Conservation (phyloP, 2,888 invertebrate genomes). For the Calliopum simillimum region DNA sequence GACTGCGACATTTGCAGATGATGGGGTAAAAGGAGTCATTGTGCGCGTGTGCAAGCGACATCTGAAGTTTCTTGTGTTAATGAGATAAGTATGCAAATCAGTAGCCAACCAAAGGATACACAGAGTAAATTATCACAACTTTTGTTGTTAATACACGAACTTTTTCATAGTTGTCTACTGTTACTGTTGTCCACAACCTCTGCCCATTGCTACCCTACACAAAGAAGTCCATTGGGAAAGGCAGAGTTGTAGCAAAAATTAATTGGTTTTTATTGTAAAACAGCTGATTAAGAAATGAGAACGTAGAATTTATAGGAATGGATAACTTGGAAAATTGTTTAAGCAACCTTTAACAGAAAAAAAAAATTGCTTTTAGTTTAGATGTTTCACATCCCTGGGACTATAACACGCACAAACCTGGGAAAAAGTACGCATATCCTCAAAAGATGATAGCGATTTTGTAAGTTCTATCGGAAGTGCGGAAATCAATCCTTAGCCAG, state of each 20-base stretch:
- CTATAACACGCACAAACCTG: too few species aligned
- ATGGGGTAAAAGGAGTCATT: neutral
- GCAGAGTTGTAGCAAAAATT: slow-evolving; percentile 18
- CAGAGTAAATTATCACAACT: slow-evolving; percentile 19
- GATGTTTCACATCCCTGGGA: too few species aligned
- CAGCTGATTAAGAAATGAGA: slow-evolving; percentile 12
- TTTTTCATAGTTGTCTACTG: slow-evolving; percentile 10
- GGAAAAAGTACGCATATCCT: neutral
- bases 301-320: too few species aligned
- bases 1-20: neutral
- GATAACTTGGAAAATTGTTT: too few species aligned
- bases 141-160: slow-evolving; percentile 5
- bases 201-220: neutral
- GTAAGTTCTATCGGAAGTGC: too few species aligned
- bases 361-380: too few species aligned
- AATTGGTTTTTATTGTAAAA: slow-evolving; percentile 26
- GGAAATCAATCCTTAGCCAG: too few species aligned
- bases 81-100: slow-evolving; percentile 37
- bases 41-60: slow-evolving; percentile 19
- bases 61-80: slow-evolving; percentile 34
- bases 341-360: too few species aligned
- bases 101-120: slow-evolving; percentile 25
- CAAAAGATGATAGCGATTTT: too few species aligned
- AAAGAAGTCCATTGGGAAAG: neutral
- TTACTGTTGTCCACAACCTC: neutral